Evolutionary conservation across 1,140 invertebrate genomes (phyloP).

Genomic region (Medauroidea extradentata): DNA sequence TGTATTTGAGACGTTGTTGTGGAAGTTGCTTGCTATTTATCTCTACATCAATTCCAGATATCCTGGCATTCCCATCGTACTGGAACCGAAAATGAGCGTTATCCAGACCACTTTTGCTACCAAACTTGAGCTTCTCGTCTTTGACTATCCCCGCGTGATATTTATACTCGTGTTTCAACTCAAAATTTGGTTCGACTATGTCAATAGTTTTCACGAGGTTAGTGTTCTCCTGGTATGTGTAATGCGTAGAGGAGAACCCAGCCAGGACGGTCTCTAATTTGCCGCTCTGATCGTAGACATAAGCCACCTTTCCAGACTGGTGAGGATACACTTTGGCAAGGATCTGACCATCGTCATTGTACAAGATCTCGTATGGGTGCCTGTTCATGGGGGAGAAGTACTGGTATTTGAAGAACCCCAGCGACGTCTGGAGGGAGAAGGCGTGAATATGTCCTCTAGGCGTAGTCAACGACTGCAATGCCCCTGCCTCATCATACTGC

Average conservation of each 20-base stretch:
- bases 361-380: conserved; percentile 85
- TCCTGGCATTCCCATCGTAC: conserved; percentile 81
- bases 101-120: conserved; percentile 74
- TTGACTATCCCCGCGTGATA: conserved; percentile 87
- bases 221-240: conserved; percentile 80
- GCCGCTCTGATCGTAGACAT: conserved; percentile 79
- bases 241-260: conserved; percentile 82
- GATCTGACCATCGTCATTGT: conserved; percentile 86
- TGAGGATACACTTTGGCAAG: conserved; percentile 85
- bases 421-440: conserved; percentile 84
- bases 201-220: conserved; percentile 80
- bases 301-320: conserved; percentile 78
- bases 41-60: conserved; percentile 82
- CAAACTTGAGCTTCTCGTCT: conserved; percentile 81
- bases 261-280: conserved; percentile 81
- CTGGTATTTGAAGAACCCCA: conserved; percentile 90
- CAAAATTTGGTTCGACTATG: conserved; percentile 79
- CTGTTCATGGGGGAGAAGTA: conserved; percentile 86
- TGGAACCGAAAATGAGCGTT: conserved; percentile 86
- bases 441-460: conserved; percentile 89
- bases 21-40: conserved; percentile 75
- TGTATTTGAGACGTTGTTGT: conserved; percentile 73
- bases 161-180: conserved; percentile 81
- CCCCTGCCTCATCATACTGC: conserved; percentile 88
- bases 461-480: conserved; percentile 84